Percentiles rank a stretch among this genome's conserved stretches.
Conservation (phyloP, 2,113 vertebrate genomes). For the Phocoena sinus region DNA sequence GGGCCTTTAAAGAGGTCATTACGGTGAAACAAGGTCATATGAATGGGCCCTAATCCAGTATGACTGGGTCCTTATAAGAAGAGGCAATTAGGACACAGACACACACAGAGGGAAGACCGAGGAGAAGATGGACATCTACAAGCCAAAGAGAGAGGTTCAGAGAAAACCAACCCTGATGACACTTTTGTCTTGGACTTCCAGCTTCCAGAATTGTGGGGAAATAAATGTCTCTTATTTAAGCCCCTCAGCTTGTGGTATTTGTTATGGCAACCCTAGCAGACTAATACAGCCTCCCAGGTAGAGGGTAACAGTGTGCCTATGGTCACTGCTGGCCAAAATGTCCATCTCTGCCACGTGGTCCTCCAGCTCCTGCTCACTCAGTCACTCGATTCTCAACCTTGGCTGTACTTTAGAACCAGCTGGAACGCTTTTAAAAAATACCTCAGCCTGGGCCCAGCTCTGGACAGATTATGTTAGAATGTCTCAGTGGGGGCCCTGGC, state of each 20-base stretch:
- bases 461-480: not conserved
- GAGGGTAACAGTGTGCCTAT: conserved; percentile 75
- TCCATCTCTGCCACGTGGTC: conserved; percentile 72
- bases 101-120: too few relatives aligned
- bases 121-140: too few relatives aligned
- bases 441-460: not conserved
- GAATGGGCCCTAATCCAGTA: too few relatives aligned
- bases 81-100: too few relatives aligned
- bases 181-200: too few relatives aligned
- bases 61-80: too few relatives aligned
- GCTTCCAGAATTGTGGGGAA: too few relatives aligned
- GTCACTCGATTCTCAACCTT: conserved; percentile 55
- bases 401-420: not conserved
- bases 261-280: not conserved
- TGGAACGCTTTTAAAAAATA: not conserved
- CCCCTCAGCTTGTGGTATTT: not conserved
- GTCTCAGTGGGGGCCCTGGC: not conserved
- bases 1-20: too few relatives aligned
- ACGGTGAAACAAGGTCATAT: too few relatives aligned
- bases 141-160: too few relatives aligned
- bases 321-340: conserved; percentile 76
- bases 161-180: too few relatives aligned
- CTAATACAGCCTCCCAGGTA: conserved; percentile 68
- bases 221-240: not conserved
- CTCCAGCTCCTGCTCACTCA: conserved; percentile 4